Conservation (phyloP, 2,888 invertebrate species). For the Lobophora halterata region DNA sequence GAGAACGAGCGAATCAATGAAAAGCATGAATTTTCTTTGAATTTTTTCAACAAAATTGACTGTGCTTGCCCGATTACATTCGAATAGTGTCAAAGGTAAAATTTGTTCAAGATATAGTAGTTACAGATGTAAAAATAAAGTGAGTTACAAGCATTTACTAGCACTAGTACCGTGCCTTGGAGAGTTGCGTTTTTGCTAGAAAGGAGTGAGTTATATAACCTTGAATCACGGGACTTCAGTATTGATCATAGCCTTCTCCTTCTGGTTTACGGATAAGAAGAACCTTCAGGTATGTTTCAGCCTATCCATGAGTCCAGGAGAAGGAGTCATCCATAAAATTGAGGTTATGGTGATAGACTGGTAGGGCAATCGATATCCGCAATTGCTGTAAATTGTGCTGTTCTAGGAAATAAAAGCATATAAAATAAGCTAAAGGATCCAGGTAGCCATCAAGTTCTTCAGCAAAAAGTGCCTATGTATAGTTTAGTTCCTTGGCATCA, state of each 20-base stretch:
- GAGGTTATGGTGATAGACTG: constrained; percentile 33
- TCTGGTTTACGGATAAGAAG: constrained; percentile 38
- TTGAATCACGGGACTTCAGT: constrained; percentile 78
- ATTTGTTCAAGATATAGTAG: constrained; percentile 43
- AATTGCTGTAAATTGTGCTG: constrained; percentile 1
- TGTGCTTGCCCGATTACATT: constrained; percentile 59
- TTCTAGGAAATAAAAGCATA: background rate
- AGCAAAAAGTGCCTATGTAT: too few species aligned
- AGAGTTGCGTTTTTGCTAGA: constrained; percentile 48
- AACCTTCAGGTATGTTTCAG: constrained; percentile 42
- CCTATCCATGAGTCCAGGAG: background rate
- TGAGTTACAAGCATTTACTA: constrained; percentile 15
- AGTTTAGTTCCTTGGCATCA: too few species aligned
- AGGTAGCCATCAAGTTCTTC: too few species aligned
- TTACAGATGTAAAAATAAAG: constrained; percentile 27
- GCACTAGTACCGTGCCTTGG: constrained; percentile 31
- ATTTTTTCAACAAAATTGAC: constrained; percentile 64
- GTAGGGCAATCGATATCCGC: constrained; percentile 25
- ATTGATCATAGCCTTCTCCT: constrained; percentile 59
- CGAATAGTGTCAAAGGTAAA: constrained; percentile 73
- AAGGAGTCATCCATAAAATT: constrained; percentile 17
- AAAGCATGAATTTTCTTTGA: constrained; percentile 61
- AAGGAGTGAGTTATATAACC: constrained; percentile 77
- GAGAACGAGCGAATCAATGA: constrained; percentile 43
- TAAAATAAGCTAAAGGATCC: too few species aligned